Conservation (phyloP, 2,797 vertebrate species). For the Pseudomugil gertrudae region DNA sequence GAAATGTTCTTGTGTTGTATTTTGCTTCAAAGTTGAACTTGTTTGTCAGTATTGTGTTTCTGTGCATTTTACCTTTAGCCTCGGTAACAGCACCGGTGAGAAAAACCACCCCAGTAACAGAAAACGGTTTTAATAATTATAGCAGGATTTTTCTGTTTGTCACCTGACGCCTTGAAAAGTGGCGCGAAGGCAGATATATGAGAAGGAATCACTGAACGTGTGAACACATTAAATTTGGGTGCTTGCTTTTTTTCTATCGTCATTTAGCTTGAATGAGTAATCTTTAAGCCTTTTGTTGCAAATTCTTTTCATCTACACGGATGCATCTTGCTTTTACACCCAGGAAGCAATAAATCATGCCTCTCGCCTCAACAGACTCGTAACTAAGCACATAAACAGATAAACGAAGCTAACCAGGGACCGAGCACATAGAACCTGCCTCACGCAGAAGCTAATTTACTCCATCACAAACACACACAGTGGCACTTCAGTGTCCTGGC, state of each 20-base stretch:
- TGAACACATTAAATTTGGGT: slow-evolving; percentile 17
- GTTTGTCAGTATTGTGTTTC: not conserved
- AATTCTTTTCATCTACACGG: not conserved
- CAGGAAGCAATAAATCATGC: slow-evolving; percentile 73
- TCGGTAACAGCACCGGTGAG: not conserved
- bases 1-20: too few species aligned
- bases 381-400: slow-evolving; percentile 75
- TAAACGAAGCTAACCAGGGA: slow-evolving; percentile 62
- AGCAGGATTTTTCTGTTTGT: slow-evolving; percentile 35
- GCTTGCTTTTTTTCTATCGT: slow-evolving; percentile 25
- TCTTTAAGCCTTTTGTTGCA: slow-evolving; percentile 40
- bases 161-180: slow-evolving; percentile 35
- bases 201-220: slow-evolving; percentile 12
- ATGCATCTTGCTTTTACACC: slow-evolving; percentile 47
- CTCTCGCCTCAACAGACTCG: slow-evolving; percentile 59
- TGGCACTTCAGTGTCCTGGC: not conserved
- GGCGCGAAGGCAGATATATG: slow-evolving; percentile 25
- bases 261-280: slow-evolving; percentile 56
- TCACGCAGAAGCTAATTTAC: slow-evolving; percentile 20
- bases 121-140: slow-evolving; percentile 23
- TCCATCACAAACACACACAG: slow-evolving; percentile 19
- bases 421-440: slow-evolving; percentile 68
- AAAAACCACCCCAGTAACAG: slow-evolving; percentile 15
- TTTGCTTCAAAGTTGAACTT: too few species aligned
- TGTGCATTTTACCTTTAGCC: slow-evolving; percentile 7